phyloP scores from a whole-genome alignment of 1,140 invertebrate genomes.

The Monochamus saltuarius region DNA sequence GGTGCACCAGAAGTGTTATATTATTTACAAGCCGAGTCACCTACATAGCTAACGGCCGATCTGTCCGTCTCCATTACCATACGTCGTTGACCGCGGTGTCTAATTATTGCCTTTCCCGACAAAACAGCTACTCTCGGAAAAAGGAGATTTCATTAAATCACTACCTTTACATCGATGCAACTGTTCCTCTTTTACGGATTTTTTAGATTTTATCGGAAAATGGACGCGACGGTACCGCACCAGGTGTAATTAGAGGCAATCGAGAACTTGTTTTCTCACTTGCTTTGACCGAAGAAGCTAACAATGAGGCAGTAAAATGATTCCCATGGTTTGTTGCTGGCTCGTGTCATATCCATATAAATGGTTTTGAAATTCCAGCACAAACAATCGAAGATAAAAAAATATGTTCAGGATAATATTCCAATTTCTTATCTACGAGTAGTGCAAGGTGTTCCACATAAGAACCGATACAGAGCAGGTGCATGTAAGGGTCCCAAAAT shows the following conservation, averaged over 20 bases:
- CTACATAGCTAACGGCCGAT: background rate
- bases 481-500: too few relatives aligned
- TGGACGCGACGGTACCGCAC: background rate
- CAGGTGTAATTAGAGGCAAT: conserved; percentile 8
- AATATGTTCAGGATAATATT: too few relatives aligned
- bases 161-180: conserved; percentile 6
- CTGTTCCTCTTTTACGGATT: conserved; percentile 2
- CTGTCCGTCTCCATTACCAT: conserved; percentile 1
- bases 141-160: conserved; percentile 4
- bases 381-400: too few relatives aligned
- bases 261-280: conserved; percentile 8
- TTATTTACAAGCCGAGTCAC: background rate
- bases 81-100: background rate
- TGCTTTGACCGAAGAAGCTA: background rate
- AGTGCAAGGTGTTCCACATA: too few relatives aligned
- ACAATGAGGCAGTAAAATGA: too few relatives aligned
- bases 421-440: too few relatives aligned
- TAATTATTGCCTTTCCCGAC: conserved; percentile 9
- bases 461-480: too few relatives aligned
- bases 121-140: conserved; percentile 6
- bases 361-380: too few relatives aligned
- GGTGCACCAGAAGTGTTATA: too few relatives aligned
- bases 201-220: conserved; percentile 3
- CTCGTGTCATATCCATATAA: too few relatives aligned
- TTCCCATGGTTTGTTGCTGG: too few relatives aligned